These are phyloP conservation scores for Bagarius yarrelli DNA, from an alignment of 2,113 vertebrate species.

Conservation along the genomic window DNA sequence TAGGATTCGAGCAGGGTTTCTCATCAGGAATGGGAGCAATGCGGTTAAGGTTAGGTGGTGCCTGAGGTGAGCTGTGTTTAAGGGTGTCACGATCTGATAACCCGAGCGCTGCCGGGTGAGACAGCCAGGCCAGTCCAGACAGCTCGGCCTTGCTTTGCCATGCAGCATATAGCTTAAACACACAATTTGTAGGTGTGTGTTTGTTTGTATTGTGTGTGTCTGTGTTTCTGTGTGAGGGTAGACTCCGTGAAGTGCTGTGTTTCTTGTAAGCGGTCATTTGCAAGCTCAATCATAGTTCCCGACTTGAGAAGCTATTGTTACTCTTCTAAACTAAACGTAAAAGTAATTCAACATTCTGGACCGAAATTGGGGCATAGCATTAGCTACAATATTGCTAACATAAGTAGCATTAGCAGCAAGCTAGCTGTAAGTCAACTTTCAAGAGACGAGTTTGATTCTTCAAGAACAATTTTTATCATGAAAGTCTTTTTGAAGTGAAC, in stretches of 20 bases:
- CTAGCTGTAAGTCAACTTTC: too few relatives aligned
- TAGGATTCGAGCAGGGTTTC: neutral
- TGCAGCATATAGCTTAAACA: neutral
- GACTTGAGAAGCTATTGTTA: too few relatives aligned
- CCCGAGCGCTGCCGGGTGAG: conserved; percentile 29
- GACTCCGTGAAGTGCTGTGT: neutral
- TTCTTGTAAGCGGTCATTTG: neutral
- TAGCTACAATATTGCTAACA: neutral
- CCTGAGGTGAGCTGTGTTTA: conserved; percentile 45
- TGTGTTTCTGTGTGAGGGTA: conserved; percentile 5
- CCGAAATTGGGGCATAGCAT: neutral
- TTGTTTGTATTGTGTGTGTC: neutral
- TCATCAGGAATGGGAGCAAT: conserved; percentile 44
- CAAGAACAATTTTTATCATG: too few relatives aligned
- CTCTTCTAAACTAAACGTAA: neutral
- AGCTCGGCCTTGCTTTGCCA: conserved; percentile 18
- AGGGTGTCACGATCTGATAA: conserved; percentile 52
- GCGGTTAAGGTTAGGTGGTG: conserved; percentile 44
- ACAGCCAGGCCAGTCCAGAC: conserved; percentile 47
- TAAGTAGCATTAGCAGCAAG: neutral
- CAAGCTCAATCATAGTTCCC: neutral
- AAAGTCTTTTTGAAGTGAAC: too few relatives aligned
- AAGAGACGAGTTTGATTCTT: too few relatives aligned
- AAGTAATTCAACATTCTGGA: neutral
- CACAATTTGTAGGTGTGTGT: conserved; percentile 8